phyloP scores from a whole-genome alignment of 2,113 vertebrate genomes.

The Oryzias woworae region DNA sequence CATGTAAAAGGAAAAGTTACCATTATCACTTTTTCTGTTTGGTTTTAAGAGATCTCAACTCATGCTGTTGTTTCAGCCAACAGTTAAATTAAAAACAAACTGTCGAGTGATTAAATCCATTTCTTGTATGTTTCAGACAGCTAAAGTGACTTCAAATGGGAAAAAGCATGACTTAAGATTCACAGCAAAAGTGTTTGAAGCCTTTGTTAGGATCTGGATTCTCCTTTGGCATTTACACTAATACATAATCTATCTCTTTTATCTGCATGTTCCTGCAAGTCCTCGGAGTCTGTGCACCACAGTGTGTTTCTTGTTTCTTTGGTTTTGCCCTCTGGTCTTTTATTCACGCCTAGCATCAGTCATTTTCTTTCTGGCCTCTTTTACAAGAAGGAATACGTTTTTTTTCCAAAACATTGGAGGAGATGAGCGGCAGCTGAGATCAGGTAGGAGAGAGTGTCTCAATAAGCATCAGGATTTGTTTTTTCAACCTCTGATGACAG shows the following conservation, averaged over 20 bases:
- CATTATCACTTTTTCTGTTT: no score
- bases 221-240: neutral
- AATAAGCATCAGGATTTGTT: slow-evolving; percentile 20
- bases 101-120: no score
- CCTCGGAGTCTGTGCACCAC: slow-evolving; percentile 21
- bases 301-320: slow-evolving; percentile 6
- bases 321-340: slow-evolving; percentile 40
- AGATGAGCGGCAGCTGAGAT: slow-evolving; percentile 28
- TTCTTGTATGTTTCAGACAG: no score
- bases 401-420: slow-evolving; percentile 25
- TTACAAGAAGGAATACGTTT: slow-evolving; percentile 28
- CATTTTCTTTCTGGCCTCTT: slow-evolving; percentile 18
- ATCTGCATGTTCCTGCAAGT: neutral
- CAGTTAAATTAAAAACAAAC: no score
- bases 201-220: neutral
- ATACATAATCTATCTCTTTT: neutral
- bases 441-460: slow-evolving; percentile 49
- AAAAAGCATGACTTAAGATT: no score
- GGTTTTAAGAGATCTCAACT: no score
- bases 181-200: no score
- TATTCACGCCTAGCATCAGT: slow-evolving; percentile 36
- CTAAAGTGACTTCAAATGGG: no score
- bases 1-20: no score
- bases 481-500: slow-evolving; percentile 23
- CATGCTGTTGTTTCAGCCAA: no score